Evolutionary conservation across 2,888 invertebrate species (phyloP).

Genomic region (Chamaedrilus cognettii): DNA sequence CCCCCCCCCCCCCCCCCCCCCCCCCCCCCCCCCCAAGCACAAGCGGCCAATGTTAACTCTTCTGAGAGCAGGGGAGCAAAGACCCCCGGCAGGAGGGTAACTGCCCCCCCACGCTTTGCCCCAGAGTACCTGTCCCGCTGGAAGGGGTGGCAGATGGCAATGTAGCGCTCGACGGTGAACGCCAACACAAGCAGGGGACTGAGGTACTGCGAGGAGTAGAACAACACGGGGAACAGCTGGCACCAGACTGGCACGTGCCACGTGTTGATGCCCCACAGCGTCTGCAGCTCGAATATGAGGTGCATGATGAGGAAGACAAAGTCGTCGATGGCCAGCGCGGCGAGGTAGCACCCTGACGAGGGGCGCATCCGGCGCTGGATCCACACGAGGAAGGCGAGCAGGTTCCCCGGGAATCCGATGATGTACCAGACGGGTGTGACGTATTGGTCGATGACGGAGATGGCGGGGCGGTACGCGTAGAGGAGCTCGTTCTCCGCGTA

Average conservation of each 20-base stretch:
- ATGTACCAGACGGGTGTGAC: slow-evolving; percentile 52
- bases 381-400: slow-evolving; percentile 57
- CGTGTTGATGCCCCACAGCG: slow-evolving; percentile 44
- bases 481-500: slow-evolving; percentile 18
- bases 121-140: slow-evolving; percentile 51
- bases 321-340: slow-evolving; percentile 55
- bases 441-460: slow-evolving; percentile 42
- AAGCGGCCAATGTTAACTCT: too few species aligned
- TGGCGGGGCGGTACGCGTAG: slow-evolving; percentile 27
- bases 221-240: slow-evolving; percentile 52
- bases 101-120: too few species aligned
- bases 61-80: too few species aligned
- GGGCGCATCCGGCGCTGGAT: slow-evolving; percentile 56
- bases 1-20: slow-evolving; percentile 50
- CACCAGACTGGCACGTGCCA: slow-evolving; percentile 51
- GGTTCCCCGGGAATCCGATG: slow-evolving; percentile 58
- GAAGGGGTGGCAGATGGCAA: slow-evolving; percentile 58
- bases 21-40: too few species aligned
- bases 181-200: slow-evolving; percentile 55
- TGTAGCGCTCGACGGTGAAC: slow-evolving; percentile 58
- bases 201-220: slow-evolving; percentile 53
- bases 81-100: too few species aligned
- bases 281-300: slow-evolving; percentile 50
- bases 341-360: slow-evolving; percentile 58
- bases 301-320: slow-evolving; percentile 53